Base-by-base conservation (phyloP, 1,140 invertebrate genomes). In the Tenebrio molitor region DNA sequence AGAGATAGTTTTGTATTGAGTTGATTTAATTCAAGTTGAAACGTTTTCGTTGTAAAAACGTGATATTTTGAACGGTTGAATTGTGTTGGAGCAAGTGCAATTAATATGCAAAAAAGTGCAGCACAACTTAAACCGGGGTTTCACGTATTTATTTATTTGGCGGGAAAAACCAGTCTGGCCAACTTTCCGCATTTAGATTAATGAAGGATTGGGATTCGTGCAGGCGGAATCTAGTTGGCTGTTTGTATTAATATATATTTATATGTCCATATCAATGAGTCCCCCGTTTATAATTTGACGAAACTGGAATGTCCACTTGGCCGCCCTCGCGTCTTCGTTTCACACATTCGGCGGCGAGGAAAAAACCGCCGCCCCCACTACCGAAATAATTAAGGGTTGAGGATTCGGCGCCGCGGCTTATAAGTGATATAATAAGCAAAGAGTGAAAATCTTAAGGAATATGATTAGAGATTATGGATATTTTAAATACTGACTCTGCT, bases 171-270 rank as follows among this genome's bases (percentile, higher is more conserved):
- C 25, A 15, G 10, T 14, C 23, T n/a, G 4, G 1, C 2, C 46
- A 58, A 58, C 50, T 58, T 58, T 58, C 1, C 50, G 29, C 21
- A 58, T 58, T 58, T 58, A 58, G 50, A 25, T 58, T 58, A 58
- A 58, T 58, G 50, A 58, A 58, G 50, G 50, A 58, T 58, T 58
- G 50, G 50, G 50, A 58, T 58, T 58, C 10, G 2, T 2, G 3
- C 23, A 25, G 16, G 3, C 29, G 15, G 23, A 58, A 58, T 58
- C 50, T 58, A 58, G 71, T 29, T 64, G 58, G 71, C 71, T 58
- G 58, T 72, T 72, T 68, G 64, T 72, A 72, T 72, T 68, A 72
- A 72, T 72, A 65, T 72, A 72, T 72, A 72, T 72, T 72, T 72
- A 72, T 68, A 58, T 69, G 67, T 65, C 42, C 71, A 72, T 72